phyloP scores from a whole-genome alignment of 2,888 invertebrate species.

The Cataglyphis rosenhaueri region DNA sequence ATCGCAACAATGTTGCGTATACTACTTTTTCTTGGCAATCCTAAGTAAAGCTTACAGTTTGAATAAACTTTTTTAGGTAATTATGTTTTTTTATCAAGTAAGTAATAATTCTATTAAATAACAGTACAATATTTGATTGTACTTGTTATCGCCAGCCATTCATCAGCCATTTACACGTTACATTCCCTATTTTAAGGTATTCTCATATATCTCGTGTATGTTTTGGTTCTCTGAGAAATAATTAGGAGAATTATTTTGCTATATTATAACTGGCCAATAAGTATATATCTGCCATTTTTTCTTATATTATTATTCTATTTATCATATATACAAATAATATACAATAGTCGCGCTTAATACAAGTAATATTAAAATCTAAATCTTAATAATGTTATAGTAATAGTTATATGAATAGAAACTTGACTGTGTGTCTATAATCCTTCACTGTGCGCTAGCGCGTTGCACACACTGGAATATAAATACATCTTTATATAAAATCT shows the following conservation, averaged over 20 bases:
- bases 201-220: constrained; percentile 73
- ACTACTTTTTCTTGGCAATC: constrained; percentile 73
- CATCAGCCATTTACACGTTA: constrained; percentile 71
- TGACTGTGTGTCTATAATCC: constrained; percentile 79
- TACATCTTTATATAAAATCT: constrained; percentile 82
- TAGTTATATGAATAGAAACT: constrained; percentile 82
- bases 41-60: constrained; percentile 78
- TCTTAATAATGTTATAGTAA: constrained; percentile 78
- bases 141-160: constrained; percentile 60
- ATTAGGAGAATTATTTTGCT: constrained; percentile 79
- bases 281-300: constrained; percentile 88
- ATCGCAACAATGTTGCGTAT: constrained; percentile 71
- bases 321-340: constrained; percentile 89
- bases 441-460: constrained; percentile 74
- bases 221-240: constrained; percentile 82
- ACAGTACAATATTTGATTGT: constrained; percentile 68
- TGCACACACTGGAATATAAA: constrained; percentile 79
- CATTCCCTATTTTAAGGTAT: constrained; percentile 71
- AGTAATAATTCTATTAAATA: constrained; percentile 77
- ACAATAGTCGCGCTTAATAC: constrained; percentile 81
- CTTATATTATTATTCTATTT: constrained; percentile 88
- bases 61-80: constrained; percentile 77
- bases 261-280: constrained; percentile 89
- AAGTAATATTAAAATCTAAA: constrained; percentile 80
- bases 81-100: constrained; percentile 78